Conservation (phyloP, 1,140 invertebrate genomes). For the Scaptomyza hsui region DNA sequence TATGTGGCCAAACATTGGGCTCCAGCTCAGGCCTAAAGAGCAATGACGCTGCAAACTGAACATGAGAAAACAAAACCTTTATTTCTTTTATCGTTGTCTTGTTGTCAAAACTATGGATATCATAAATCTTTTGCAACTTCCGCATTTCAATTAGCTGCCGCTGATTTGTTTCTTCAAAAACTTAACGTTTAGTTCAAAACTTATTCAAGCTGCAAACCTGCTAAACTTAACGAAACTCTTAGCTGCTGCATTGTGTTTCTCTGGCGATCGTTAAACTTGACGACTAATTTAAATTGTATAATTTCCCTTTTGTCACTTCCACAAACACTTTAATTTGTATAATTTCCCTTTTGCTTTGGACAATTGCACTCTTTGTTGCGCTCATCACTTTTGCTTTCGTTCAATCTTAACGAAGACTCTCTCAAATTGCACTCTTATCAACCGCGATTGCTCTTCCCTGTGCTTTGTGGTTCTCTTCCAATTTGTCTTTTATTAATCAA, state of each 20-base stretch:
- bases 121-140: conserved; percentile 70
- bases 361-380: conserved; percentile 1
- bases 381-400: conserved; percentile 17
- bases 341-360: not conserved
- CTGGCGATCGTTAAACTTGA: conserved; percentile 1
- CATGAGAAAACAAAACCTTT: conserved; percentile 67
- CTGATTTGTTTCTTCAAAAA: conserved; percentile 42
- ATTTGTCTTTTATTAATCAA: conserved; percentile 14
- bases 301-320: not conserved
- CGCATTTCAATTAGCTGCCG: conserved; percentile 60
- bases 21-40: conserved; percentile 27
- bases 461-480: conserved; percentile 7
- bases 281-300: conserved; percentile 6
- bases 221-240: conserved; percentile 39
- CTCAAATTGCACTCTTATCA: conserved; percentile 15
- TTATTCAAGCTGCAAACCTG: conserved; percentile 63
- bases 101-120: conserved; percentile 34
- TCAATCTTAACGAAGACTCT: conserved; percentile 10
- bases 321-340: not conserved
- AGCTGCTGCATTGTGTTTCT: not conserved
- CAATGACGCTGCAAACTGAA: conserved; percentile 70
- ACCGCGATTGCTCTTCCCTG: conserved; percentile 5
- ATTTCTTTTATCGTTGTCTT: conserved; percentile 8
- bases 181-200: conserved; percentile 36
- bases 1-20: conserved; percentile 55